Percentiles rank a stretch among this genome's conserved stretches.
Conservation (phyloP, 2,113 vertebrate species). For the Diadophis punctatus region DNA sequence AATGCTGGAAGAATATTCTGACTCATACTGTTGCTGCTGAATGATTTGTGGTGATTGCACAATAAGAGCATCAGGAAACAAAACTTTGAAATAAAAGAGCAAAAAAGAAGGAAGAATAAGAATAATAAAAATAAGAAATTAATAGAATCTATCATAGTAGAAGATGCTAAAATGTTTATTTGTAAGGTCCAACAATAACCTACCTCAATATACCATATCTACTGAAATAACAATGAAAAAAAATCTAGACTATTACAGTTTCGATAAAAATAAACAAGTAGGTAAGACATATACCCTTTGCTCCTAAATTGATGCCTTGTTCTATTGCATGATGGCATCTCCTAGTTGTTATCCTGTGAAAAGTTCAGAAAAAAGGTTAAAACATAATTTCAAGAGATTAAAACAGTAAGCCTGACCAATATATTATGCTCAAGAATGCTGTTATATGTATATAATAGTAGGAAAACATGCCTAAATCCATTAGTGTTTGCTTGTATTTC, state of each 20-base stretch:
- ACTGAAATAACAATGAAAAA: neutral
- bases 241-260: neutral
- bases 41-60: constrained; percentile 62
- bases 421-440: neutral
- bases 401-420: neutral
- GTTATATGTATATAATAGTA: neutral
- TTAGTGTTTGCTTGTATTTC: neutral
- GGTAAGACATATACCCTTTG: constrained; percentile 63
- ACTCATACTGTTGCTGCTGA: constrained; percentile 37
- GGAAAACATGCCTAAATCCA: neutral
- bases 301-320: constrained; percentile 73
- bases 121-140: neutral
- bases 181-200: neutral
- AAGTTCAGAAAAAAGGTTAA: constrained; percentile 11
- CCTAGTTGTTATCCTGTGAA: constrained; percentile 76
- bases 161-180: neutral
- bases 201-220: neutral
- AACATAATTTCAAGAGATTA: neutral
- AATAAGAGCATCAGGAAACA: constrained; percentile 69
- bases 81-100: constrained; percentile 49
- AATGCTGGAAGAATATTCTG: neutral
- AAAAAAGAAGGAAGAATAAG: neutral
- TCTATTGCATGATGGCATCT: constrained; percentile 87
- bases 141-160: neutral
- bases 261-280: neutral